These are phyloP conservation scores for Stercorarius parasiticus DNA, from an alignment of 2,113 vertebrate species.

Conservation along the genomic window DNA sequence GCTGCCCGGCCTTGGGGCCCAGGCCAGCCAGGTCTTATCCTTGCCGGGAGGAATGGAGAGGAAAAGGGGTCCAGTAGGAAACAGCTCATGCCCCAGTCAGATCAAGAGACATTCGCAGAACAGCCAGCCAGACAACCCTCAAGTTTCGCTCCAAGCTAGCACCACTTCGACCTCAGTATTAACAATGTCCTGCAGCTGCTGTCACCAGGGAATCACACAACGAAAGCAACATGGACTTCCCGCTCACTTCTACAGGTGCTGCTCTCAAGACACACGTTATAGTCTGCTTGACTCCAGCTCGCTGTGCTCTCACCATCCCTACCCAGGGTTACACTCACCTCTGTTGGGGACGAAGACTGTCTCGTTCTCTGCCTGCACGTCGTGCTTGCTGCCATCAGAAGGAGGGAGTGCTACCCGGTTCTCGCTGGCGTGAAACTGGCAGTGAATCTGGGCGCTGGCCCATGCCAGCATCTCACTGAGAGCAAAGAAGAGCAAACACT, in stretches of 20 bases:
- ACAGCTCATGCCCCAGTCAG: neutral
- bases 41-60: fast-evolving
- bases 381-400: conserved; percentile 85
- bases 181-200: neutral
- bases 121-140: neutral
- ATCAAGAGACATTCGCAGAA: neutral
- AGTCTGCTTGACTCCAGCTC: neutral
- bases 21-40: neutral
- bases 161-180: neutral
- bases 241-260: fast-evolving
- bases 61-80: neutral
- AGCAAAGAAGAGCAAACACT: neutral
- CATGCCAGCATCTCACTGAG: conserved; percentile 94
- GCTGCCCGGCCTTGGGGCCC: neutral
- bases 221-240: neutral
- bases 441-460: conserved; percentile 98
- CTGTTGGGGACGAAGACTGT: conserved; percentile 95
- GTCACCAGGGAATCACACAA: neutral
- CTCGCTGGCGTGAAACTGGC: conserved; percentile 95
- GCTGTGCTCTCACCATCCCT: neutral
- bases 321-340: conserved; percentile 72
- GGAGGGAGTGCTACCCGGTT: conserved; percentile 88
- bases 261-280: neutral
- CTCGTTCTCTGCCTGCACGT: conserved; percentile 94
- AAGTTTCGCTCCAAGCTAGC: neutral